Base-by-base conservation (phyloP, 2,113 vertebrate genomes). In the Oncorhynchus mykiss region DNA sequence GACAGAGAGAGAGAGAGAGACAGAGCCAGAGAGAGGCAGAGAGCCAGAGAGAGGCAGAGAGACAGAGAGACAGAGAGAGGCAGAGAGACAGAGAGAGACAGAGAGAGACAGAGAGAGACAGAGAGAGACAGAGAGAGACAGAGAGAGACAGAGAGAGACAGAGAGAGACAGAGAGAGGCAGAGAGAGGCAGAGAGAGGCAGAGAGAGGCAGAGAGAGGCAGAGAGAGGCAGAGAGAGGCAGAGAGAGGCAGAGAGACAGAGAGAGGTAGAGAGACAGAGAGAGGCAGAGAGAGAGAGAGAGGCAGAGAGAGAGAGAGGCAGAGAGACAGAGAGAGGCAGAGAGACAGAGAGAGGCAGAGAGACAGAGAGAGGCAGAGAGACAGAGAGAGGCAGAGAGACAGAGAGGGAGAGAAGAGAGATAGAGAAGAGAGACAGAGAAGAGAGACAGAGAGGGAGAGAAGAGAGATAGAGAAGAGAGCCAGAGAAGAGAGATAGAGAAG, bases 341-440 rank as follows among this genome's bases (percentile, higher is more conserved):
- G 24, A n/a, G n/a, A n/a, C n/a, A n/a, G n/a, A 25, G 24, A 25
- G 24, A 1, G n/a, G n/a, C 24, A 25, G 24, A 25, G 24, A 25
- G 24, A 1, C 24, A 25, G 24, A 25, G 24, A 25, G 24, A 25
- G 24, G 1, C 24, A 25, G 24, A 25, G 24, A 25, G 24, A 1
- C 24, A 25, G 24, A 27, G 25, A n/a, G n/a, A n/a, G n/a, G n/a
- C n/a, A n/a, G n/a, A 9, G n/a, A 25, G 68, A 34, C 9, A 14
- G 67, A 72, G 31, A 31, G 14, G 69, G 34, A 22, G 72, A 11
- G 27, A 24, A 34, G 70, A 77, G 79, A 65, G 20, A 71, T 13
- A 76, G 66, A 84, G 80, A 24, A 62, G 74, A 76, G 49, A 73
- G 20, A 20, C 11, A 65, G 1, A 64, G 22, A 31, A 20, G 5